These are phyloP conservation scores for Habroteleia sp. DNA, from an alignment of 2,888 invertebrate species.

Conservation along the genomic window DNA sequence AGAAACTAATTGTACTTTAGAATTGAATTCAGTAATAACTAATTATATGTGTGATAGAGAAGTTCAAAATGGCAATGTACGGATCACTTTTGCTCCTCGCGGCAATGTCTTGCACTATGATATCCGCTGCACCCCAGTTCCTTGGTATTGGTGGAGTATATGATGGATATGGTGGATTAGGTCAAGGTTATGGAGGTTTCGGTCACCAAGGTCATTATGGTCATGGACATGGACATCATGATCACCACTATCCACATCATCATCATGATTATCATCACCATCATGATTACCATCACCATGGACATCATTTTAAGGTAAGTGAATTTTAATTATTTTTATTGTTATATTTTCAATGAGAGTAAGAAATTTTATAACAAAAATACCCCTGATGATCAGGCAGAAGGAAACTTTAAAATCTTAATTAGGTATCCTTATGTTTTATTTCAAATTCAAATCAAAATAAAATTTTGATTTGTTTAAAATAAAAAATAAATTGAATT, in stretches of 20 bases:
- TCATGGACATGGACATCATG: constrained; percentile 21
- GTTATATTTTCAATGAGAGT: not conserved
- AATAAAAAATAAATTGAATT: too few species aligned
- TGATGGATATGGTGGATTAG: constrained; percentile 5
- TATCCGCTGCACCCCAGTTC: constrained; percentile 38
- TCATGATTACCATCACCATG: constrained; percentile 27
- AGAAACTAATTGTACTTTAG: too few species aligned
- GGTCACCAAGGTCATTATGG: too few species aligned
- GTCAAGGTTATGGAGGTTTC: constrained; percentile 31
- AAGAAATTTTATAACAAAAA: constrained; percentile 3
- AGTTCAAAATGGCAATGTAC: constrained; percentile 33
- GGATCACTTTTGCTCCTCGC: constrained; percentile 12
- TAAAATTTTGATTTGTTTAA: too few species aligned
- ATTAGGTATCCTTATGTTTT: too few species aligned
- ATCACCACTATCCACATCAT: constrained; percentile 6
- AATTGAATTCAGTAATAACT: too few species aligned
- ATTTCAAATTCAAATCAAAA: too few species aligned
- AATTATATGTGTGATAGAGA: constrained; percentile 1
- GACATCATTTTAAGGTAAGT: constrained; percentile 14
- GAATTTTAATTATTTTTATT: too few species aligned
- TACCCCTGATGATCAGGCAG: too few species aligned
- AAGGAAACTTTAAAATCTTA: too few species aligned
- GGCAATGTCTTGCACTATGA: constrained; percentile 3
- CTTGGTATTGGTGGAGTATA: constrained; percentile 28
- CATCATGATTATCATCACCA: constrained; percentile 8